Conservation (phyloP, 1,140 invertebrate genomes). For the Bombus impatiens region DNA sequence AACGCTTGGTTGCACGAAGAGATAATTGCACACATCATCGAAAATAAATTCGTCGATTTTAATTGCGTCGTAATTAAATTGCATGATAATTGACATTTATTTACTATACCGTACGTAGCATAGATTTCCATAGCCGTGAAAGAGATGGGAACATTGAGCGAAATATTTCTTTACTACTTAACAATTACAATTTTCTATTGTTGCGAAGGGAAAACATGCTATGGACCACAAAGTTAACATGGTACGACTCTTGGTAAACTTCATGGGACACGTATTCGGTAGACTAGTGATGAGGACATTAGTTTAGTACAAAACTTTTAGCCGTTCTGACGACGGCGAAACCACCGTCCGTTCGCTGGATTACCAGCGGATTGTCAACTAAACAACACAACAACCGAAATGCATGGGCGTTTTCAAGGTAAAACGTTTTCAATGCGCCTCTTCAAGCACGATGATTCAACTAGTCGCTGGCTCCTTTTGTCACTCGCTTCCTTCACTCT, state of each 20-base stretch:
- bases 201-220: too few species aligned
- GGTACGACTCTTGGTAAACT: not conserved
- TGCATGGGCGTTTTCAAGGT: not conserved
- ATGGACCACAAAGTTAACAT: not conserved
- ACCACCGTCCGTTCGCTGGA: slow-evolving; percentile 3
- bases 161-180: not conserved
- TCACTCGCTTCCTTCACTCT: not conserved
- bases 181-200: not conserved
- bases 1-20: not conserved
- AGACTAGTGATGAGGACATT: not conserved
- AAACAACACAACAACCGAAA: not conserved
- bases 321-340: not conserved
- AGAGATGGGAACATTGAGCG: too few species aligned
- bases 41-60: slow-evolving; percentile 5
- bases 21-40: not conserved
- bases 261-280: not conserved
- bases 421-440: not conserved
- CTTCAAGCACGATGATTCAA: not conserved
- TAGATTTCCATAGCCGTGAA: too few species aligned
- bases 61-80: not conserved
- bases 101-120: too few species aligned
- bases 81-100: too few species aligned
- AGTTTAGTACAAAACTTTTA: slow-evolving; percentile 7
- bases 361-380: slow-evolving; percentile 16
- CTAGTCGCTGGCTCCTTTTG: not conserved